Conservation (phyloP, 2,888 invertebrate genomes). For the Catocala nupta region DNA sequence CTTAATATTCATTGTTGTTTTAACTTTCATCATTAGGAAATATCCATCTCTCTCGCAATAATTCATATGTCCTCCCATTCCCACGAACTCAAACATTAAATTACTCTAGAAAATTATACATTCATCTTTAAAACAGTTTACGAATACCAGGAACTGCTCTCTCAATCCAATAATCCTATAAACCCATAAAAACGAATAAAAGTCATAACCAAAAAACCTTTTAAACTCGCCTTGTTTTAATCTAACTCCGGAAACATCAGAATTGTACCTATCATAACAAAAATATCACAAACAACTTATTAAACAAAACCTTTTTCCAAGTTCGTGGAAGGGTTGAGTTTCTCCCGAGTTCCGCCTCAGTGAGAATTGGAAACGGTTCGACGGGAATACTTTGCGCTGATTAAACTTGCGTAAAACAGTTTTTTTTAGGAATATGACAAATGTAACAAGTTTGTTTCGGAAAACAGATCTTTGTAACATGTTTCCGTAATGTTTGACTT, state of each 20-base stretch:
- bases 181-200: constrained; percentile 19
- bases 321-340: constrained; percentile 44
- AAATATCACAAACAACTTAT: constrained; percentile 41
- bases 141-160: too few species aligned
- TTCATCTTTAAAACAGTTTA: too few species aligned
- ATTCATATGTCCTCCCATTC: too few species aligned
- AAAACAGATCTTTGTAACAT: too few species aligned
- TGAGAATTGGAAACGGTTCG: constrained; percentile 36
- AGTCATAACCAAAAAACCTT: constrained; percentile 17
- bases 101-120: too few species aligned
- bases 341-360: constrained; percentile 29
- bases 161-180: too few species aligned
- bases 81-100: too few species aligned
- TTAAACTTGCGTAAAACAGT: constrained; percentile 39
- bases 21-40: too few species aligned
- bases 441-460: not conserved
- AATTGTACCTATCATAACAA: constrained; percentile 8
- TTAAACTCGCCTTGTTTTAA: constrained; percentile 31
- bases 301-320: constrained; percentile 41
- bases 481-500: too few species aligned
- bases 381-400: constrained; percentile 45
- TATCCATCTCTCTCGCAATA: too few species aligned
- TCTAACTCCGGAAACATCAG: constrained; percentile 35
- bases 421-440: constrained; percentile 18
- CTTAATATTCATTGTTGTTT: too few species aligned